These are phyloP conservation scores for Emys orbicularis DNA, from an alignment of 2,797 vertebrate genomes.

Conservation along the genomic window DNA sequence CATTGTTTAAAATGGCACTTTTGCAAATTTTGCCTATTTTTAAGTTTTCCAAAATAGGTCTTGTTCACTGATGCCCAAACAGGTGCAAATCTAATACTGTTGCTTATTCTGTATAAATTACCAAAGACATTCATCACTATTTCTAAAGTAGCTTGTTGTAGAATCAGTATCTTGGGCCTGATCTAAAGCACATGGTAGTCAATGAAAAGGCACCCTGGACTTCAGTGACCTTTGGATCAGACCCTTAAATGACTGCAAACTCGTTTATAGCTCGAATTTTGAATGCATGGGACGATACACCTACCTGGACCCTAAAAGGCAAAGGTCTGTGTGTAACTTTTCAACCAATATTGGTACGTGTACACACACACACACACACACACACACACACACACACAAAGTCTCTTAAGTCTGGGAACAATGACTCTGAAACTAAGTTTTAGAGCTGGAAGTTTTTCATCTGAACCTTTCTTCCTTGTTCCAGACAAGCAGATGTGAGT, in stretches of 20 bases:
- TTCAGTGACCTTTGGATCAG: neutral
- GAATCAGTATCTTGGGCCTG: neutral
- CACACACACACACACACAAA: too few species aligned
- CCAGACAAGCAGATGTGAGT: neutral
- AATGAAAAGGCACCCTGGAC: neutral
- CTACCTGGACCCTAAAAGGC: neutral
- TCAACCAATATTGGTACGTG: accelerated
- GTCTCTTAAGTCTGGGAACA: neutral
- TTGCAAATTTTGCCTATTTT: too few species aligned
- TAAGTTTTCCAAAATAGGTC: neutral
- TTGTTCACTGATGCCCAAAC: neutral
- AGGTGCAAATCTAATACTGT: neutral
- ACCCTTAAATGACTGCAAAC: neutral
- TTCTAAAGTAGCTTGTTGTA: neutral
- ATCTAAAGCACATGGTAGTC: neutral
- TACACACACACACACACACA: too few species aligned
- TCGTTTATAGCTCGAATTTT: neutral
- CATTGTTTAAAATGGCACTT: too few species aligned
- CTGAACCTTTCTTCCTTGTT: neutral
- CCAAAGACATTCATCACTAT: neutral
- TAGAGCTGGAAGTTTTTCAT: neutral
- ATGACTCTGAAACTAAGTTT: neutral
- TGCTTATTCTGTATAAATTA: neutral
- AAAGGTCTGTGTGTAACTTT: neutral
- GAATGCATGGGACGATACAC: neutral